A percentile compares a stretch with the other conserved stretches of the same genome.
These are phyloP conservation scores for Malurus alboscapulatus DNA, from an alignment of 2,113 vertebrate genomes.

Conservation along the genomic window DNA sequence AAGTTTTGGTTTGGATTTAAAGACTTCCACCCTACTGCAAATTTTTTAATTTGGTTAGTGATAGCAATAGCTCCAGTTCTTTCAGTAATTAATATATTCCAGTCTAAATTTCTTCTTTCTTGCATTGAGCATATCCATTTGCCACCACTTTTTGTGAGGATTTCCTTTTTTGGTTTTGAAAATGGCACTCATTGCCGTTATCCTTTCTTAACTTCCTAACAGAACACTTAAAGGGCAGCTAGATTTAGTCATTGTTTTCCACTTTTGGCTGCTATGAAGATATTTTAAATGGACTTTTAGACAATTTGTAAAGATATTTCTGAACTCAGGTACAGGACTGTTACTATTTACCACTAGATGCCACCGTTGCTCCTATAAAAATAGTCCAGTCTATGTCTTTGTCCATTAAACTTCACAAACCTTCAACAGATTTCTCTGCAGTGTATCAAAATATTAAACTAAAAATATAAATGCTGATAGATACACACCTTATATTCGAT, in stretches of 20 bases:
- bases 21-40: neutral
- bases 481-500: neutral
- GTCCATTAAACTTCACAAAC: neutral
- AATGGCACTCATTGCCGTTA: neutral
- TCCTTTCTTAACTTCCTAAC: neutral
- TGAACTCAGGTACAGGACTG: neutral
- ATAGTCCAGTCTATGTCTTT: neutral
- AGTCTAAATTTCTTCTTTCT: neutral
- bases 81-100: neutral
- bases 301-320: neutral
- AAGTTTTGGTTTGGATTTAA: neutral
- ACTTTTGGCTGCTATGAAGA: accelerated
- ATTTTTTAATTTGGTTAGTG: neutral
- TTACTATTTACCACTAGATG: conserved; percentile 58
- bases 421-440: neutral
- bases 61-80: neutral
- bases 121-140: neutral
- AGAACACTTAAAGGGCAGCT: neutral
- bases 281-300: neutral
- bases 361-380: conserved; percentile 55
- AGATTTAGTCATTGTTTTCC: neutral
- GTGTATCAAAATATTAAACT: neutral
- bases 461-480: neutral
- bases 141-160: neutral
- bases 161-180: neutral